These are phyloP conservation scores for Holcopasites calliopsidis DNA, from an alignment of 1,140 invertebrate genomes.

Conservation along the genomic window DNA sequence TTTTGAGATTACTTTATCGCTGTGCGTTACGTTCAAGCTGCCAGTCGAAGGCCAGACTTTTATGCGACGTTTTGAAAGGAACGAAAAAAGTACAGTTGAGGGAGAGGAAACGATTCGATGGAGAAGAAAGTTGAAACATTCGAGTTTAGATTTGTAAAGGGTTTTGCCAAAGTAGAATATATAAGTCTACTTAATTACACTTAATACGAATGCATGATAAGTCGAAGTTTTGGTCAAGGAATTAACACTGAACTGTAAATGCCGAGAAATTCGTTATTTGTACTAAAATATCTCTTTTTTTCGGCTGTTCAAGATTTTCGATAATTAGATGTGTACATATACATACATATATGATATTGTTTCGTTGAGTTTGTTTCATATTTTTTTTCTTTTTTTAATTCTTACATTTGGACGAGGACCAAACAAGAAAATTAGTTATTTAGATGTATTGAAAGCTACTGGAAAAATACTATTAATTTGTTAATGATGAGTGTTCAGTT, in stretches of 20 bases:
- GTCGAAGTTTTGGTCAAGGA: slow-evolving; percentile 56
- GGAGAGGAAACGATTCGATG: slow-evolving; percentile 18
- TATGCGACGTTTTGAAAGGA: slow-evolving; percentile 48
- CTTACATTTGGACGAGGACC: slow-evolving; percentile 50
- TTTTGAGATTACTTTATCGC: slow-evolving; percentile 65
- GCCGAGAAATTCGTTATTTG: slow-evolving; percentile 56
- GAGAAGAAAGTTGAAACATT: slow-evolving; percentile 45
- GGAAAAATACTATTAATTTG: slow-evolving; percentile 16
- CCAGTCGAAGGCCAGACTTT: slow-evolving; percentile 54
- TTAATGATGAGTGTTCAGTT: slow-evolving; percentile 59
- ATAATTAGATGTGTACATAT: slow-evolving; percentile 29
- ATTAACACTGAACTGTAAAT: slow-evolving; percentile 71
- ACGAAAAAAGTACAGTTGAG: slow-evolving; percentile 28
- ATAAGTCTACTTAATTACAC: slow-evolving; percentile 69
- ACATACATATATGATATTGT: slow-evolving; percentile 16
- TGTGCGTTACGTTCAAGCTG: slow-evolving; percentile 54
- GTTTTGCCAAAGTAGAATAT: slow-evolving; percentile 68
- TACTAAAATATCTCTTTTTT: slow-evolving; percentile 51
- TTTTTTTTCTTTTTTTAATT: slow-evolving; percentile 42
- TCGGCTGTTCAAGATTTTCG: slow-evolving; percentile 56
- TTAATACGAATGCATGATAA: slow-evolving; percentile 67
- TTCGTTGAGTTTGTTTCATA: slow-evolving; percentile 44
- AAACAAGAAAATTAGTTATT: slow-evolving; percentile 44
- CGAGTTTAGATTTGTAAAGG: slow-evolving; percentile 65
- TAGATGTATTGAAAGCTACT: not conserved